Evolutionary conservation across 2,888 invertebrate species (phyloP), one percentile per base, ranked within the genome.

Genomic region (Apodemia duryi): DNA sequence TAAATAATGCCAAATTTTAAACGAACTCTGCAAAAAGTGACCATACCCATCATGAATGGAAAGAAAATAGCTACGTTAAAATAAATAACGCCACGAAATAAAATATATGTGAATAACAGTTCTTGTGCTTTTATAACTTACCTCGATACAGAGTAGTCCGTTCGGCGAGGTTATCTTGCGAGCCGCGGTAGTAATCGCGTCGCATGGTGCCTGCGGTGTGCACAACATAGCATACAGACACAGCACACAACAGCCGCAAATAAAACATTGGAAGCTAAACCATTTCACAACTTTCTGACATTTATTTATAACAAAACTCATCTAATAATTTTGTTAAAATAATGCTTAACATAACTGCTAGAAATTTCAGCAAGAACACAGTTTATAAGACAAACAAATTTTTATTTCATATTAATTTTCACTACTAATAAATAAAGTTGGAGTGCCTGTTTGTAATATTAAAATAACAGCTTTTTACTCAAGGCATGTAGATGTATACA

Each of bases 131-230:
- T 28, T 54, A 57, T 7, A 29, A 60, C 65, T 93, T 93, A 96
- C 96, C 96, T 94, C 95, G 93, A 82, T 96, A 95, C 82, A 95
- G 93, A 76, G 94, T 93, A 77, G 95, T 94, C 71, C 94, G 93
- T 79, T 94, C 94, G 77, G 96, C 96, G 80, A 97, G 94, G 87
- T 96, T 96, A 93, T 97, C 97, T 93, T 97, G 97, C 73, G 97
- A 97, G 85, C 97, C 97, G 92, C 96, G 94, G 93, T 96, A 97
- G 94, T 96, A 97, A 93, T 97, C 97, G 85, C 97, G 95, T 91
- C 96, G 95, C 95, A 97, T 95, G 76, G 94, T 94, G 79, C 84
- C 83, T 75, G 80, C 77, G 49, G 46, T 71, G 71, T 71, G 93
- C 92, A 75, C 70, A 68, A 67, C 69, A 71, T 66, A 74, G 32